phyloP scores from a whole-genome alignment of 2,797 vertebrate genomes.

The Aldrovandia affinis region DNA sequence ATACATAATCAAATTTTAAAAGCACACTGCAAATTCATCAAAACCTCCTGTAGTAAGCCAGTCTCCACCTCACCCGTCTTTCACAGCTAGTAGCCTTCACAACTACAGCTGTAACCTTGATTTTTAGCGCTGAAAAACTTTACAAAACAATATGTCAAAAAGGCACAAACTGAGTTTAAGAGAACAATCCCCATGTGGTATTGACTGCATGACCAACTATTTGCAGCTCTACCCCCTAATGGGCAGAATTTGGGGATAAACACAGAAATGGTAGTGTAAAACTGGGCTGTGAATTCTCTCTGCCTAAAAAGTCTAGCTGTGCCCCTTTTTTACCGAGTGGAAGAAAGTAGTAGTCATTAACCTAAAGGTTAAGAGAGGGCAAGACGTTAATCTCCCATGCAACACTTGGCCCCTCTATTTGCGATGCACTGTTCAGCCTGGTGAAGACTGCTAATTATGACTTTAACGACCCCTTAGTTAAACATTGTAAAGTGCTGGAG shows the following conservation, averaged over 20 bases:
- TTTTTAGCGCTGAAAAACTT: neutral
- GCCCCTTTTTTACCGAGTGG: neutral
- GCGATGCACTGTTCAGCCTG: conserved; percentile 52
- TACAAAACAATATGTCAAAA: neutral
- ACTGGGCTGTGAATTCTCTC: neutral
- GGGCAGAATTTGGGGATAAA: neutral
- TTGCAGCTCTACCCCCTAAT: neutral
- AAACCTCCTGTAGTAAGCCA: no score
- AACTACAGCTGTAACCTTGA: neutral
- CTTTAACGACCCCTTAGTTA: conserved; percentile 67
- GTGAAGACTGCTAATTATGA: conserved; percentile 74
- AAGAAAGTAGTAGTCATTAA: conserved; percentile 8
- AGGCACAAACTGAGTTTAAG: neutral
- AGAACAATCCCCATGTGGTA: neutral
- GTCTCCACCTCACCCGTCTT: no score
- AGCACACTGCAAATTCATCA: no score
- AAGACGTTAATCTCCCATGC: conserved; percentile 57
- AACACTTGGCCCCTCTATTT: conserved; percentile 68
- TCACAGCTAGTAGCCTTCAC: no score
- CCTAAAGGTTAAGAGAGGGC: neutral
- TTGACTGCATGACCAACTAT: neutral
- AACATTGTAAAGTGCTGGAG: conserved; percentile 54
- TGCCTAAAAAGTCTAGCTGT: neutral
- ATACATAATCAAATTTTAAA: no score
- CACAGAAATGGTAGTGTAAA: neutral